phyloP scores from a whole-genome alignment of 2,888 invertebrate species.

The Pasiphila rectangulata region DNA sequence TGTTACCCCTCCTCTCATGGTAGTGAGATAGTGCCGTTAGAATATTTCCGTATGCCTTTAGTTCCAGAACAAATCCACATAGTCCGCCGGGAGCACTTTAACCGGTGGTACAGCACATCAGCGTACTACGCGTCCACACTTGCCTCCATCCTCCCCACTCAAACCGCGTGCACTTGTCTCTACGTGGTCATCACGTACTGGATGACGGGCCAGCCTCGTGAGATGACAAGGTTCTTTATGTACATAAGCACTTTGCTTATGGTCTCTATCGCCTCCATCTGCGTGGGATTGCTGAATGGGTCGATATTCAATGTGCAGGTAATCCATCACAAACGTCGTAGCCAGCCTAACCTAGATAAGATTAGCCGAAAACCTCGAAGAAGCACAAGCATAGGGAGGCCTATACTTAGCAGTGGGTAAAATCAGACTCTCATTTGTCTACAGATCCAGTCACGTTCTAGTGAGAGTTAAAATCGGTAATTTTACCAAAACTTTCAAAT shows the following conservation, averaged over 20 bases:
- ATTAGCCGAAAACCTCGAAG: too few relatives aligned
- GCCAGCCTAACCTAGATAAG: too few relatives aligned
- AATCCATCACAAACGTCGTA: too few relatives aligned
- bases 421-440: too few relatives aligned
- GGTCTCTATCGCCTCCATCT: constrained; percentile 91
- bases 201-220: constrained; percentile 93
- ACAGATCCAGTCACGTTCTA: too few relatives aligned
- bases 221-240: constrained; percentile 84
- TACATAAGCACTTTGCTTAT: constrained; percentile 87
- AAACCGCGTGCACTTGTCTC: constrained; percentile 86
- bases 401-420: too few relatives aligned
- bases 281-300: constrained; percentile 92
- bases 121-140: constrained; percentile 91
- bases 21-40: too few relatives aligned
- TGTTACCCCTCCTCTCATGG: too few relatives aligned
- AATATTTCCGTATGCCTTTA: constrained; percentile 55
- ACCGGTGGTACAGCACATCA: constrained; percentile 93
- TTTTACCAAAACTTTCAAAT: too few relatives aligned
- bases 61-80: constrained; percentile 92
- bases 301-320: constrained; percentile 90
- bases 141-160: constrained; percentile 90
- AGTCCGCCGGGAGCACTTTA: constrained; percentile 90
- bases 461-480: too few relatives aligned
- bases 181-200: constrained; percentile 91
- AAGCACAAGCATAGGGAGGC: too few relatives aligned